These are phyloP conservation scores for Holothuria glaberrima DNA, from an alignment of 35 echinoderm and acorn worm species.

Conservation along the genomic window DNA sequence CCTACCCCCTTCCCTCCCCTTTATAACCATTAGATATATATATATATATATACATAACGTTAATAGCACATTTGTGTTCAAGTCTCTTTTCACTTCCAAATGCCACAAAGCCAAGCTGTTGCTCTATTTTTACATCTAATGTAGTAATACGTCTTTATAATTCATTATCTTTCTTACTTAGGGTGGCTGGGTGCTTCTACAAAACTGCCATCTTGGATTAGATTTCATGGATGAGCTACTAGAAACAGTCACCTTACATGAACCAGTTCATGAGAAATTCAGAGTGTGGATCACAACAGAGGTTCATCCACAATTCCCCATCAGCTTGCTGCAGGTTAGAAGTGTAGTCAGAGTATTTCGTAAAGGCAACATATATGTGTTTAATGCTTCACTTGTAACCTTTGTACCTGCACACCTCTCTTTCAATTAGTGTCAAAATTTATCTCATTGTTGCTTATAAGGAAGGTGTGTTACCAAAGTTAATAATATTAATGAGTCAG, in stretches of 20 bases:
- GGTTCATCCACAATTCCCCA: conserved; percentile 91
- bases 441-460: too few species aligned
- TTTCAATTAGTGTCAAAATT: too few species aligned
- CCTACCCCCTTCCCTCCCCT: neutral
- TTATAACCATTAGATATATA: neutral
- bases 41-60: neutral
- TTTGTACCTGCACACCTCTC: too few species aligned
- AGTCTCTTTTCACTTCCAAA: too few species aligned
- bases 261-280: conserved; percentile 86
- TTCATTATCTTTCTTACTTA: neutral
- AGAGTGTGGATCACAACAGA: conserved; percentile 97
- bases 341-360: neutral
- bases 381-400: too few species aligned
- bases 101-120: too few species aligned
- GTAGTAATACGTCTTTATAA: neutral
- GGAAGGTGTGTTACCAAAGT: too few species aligned
- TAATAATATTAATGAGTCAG: too few species aligned
- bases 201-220: conserved; percentile 97
- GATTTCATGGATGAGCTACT: conserved; percentile 99
- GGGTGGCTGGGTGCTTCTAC: conserved; percentile 97
- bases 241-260: conserved; percentile 83
- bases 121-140: too few species aligned
- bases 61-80: neutral
- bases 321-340: conserved; percentile 93
- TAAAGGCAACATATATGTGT: too few species aligned